These are phyloP conservation scores for Limanda limanda DNA, from an alignment of 2,113 vertebrate genomes.

Conservation along the genomic window DNA sequence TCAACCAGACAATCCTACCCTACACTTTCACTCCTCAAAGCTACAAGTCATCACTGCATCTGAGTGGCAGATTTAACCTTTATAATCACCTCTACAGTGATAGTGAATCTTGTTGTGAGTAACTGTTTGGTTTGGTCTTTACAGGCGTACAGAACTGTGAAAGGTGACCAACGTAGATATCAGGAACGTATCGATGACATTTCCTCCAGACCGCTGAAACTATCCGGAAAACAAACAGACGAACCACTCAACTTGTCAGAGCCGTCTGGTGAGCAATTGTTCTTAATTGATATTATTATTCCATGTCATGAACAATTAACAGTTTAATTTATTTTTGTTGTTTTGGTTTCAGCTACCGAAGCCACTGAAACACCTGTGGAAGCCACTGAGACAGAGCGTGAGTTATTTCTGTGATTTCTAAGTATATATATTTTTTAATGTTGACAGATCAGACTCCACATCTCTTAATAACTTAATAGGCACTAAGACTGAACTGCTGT, in stretches of 20 bases:
- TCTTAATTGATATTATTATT: not conserved
- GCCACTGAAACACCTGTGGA: conserved; percentile 17
- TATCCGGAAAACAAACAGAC: not conserved
- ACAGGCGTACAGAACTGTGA: conserved; percentile 72
- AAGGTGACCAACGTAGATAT: conserved; percentile 71
- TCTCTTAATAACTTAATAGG: not conserved
- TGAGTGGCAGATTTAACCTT: too few species aligned
- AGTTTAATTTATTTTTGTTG: not conserved
- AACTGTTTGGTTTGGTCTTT: conserved; percentile 4
- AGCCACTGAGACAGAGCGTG: conserved; percentile 25
- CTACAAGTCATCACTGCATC: too few species aligned
- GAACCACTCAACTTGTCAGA: conserved; percentile 26
- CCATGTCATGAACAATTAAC: not conserved
- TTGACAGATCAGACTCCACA: not conserved
- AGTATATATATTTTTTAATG: not conserved
- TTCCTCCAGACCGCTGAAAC: conserved; percentile 43
- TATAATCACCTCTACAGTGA: too few species aligned
- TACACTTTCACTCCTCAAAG: not conserved
- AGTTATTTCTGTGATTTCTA: conserved; percentile 7
- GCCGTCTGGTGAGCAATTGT: conserved; percentile 57
- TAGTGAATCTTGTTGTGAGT: too few species aligned
- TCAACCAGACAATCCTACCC: too few species aligned
- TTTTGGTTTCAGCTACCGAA: conserved; percentile 33
- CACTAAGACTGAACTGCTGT: not conserved
- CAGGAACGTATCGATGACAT: conserved; percentile 72